phyloP scores from a whole-genome alignment of 92 coral and sea anemone genomes.

The Zoanthus sociatus region DNA sequence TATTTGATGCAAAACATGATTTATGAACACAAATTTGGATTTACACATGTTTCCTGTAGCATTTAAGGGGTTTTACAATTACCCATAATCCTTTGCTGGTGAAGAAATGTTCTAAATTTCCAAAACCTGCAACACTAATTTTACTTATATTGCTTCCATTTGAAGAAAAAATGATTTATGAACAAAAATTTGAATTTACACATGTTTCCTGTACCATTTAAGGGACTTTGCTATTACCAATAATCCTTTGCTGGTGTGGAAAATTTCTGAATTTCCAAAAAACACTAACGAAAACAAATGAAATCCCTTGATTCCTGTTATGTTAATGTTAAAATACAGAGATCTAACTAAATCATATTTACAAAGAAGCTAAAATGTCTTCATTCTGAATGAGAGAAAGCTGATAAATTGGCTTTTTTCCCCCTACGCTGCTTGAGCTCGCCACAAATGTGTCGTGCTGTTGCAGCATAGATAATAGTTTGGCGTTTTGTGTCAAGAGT shows the following conservation, averaged over 20 bases:
- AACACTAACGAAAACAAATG: not conserved
- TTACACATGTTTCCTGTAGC: too few species aligned
- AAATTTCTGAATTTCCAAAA: conserved; percentile 6
- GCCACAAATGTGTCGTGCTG: conserved; percentile 26
- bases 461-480: conserved; percentile 13
- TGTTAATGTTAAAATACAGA: conserved; percentile 15
- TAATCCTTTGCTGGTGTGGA: conserved; percentile 21
- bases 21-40: conserved; percentile 11
- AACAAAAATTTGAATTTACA: too few species aligned
- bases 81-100: too few species aligned
- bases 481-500: conserved; percentile 14
- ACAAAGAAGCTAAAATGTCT: conserved; percentile 31
- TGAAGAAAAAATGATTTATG: too few species aligned
- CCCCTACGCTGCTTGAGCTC: conserved; percentile 21
- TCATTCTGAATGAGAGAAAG: conserved; percentile 19
- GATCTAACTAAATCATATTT: conserved; percentile 1
- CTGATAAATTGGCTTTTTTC: conserved; percentile 25
- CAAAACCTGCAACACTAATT: too few species aligned
- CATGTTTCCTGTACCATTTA: too few species aligned
- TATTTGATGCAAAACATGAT: not conserved
- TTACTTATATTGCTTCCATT: too few species aligned
- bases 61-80: too few species aligned
- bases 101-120: too few species aligned
- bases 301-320: not conserved
- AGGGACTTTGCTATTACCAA: conserved; percentile 21